These are phyloP conservation scores for Agonopterix arenella DNA, from an alignment of 2,888 invertebrate genomes.

Conservation along the genomic window DNA sequence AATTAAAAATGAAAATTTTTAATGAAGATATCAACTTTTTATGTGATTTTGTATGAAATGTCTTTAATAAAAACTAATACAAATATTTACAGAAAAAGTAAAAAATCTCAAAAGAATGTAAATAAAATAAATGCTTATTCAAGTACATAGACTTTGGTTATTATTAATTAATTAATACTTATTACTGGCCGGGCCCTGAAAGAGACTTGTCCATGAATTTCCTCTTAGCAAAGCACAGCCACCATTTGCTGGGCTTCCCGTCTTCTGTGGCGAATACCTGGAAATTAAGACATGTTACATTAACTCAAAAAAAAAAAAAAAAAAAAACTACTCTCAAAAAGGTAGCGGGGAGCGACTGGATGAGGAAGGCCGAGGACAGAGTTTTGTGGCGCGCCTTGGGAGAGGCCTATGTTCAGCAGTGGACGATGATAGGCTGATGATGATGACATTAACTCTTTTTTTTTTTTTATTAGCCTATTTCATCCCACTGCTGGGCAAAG, in stretches of 20 bases:
- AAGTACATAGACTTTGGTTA: constrained; percentile 4
- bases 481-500: too few species aligned
- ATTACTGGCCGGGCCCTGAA: constrained; percentile 89
- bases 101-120: constrained; percentile 6
- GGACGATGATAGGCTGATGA: too few species aligned
- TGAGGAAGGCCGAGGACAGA: too few species aligned
- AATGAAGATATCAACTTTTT: background rate
- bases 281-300: constrained; percentile 5
- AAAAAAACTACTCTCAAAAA: too few species aligned
- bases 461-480: too few species aligned
- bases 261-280: constrained; percentile 89
- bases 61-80: background rate
- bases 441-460: too few species aligned
- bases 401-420: too few species aligned
- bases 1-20: background rate
- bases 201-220: constrained; percentile 99
- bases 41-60: too few species aligned
- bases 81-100: background rate
- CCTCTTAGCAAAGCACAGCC: constrained; percentile 99
- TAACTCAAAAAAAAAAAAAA: too few species aligned
- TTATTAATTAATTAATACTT: constrained; percentile 6
- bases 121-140: constrained; percentile 12
- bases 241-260: constrained; percentile 99
- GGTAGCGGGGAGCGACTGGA: too few species aligned
- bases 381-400: too few species aligned